Percentiles rank a stretch among this genome's conserved stretches.
Conservation (phyloP, 37 sponge, comb jelly and placozoan species). For the Beroe ovata region DNA sequence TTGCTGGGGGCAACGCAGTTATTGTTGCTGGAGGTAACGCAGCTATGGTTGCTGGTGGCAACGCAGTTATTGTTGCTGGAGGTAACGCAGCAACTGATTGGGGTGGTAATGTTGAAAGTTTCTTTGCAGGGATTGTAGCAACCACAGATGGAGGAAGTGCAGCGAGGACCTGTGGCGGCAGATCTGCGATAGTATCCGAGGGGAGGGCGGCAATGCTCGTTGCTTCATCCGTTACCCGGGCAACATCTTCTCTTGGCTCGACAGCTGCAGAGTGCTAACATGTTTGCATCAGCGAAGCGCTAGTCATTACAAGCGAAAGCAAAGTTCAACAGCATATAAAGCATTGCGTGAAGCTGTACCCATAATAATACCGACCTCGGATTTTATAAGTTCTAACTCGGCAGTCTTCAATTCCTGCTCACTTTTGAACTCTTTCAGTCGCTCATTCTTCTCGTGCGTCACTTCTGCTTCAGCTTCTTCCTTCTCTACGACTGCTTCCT, state of each 20-base stretch:
- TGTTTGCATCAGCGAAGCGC: background rate
- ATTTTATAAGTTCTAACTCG: conserved; percentile 52
- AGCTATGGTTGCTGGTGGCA: background rate
- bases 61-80: background rate
- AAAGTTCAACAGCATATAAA: no score
- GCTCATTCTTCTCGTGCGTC: conserved; percentile 21
- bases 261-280: conserved; percentile 2
- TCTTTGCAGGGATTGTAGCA: background rate
- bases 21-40: background rate
- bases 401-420: conserved; percentile 51
- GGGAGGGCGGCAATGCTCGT: background rate
- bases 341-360: no score
- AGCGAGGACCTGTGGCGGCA: background rate
- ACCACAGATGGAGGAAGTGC: background rate
- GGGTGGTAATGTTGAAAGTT: background rate
- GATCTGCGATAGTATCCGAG: no score
- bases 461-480: conserved; percentile 63
- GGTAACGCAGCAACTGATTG: background rate
- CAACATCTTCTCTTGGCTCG: background rate
- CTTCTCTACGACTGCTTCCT: conserved; percentile 31
- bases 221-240: background rate
- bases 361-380: conserved; percentile 61
- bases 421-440: conserved; percentile 51
- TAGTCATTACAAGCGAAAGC: no score
- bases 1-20: background rate